Base-by-base conservation (phyloP, 2,888 invertebrate species). In the Schizaphis graminum region DNA sequence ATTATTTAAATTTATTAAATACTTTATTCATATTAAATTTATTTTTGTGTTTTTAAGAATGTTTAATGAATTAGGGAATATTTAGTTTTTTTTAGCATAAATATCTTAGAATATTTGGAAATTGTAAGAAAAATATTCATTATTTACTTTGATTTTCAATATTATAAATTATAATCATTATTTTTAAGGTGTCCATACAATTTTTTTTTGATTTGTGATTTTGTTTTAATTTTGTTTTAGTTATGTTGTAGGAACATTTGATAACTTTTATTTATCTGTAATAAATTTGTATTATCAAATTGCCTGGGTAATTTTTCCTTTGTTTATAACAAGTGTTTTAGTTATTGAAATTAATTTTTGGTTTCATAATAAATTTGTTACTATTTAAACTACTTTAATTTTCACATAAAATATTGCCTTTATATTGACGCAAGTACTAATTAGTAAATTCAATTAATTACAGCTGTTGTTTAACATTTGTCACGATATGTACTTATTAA, bases 401-500 rank as follows among this genome's bases (percentile, higher is more conserved):
- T 47, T 7, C 7, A 35, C 26, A 3, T 86, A 35, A 86, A 91
- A 91, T 85, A 91, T 87, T 56, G 28, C 41, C 89, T 67, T 35
- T 91, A 21, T 56, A 86, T 86, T 86, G n/a, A 86, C n/a, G 5
- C n/a, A 28, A 77, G 21, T 53, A 67, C 24, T 24, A 92, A 88
- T 53, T 77, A 89, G 13, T 77, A 77, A 77, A 89, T 88, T n/a
- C 3, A 89, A 49, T 44, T 44, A 41, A n/a, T 24, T 56, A 89
- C 88, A 93, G n/a, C 89, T 93, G 92, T 88, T 67, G 44, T 86
- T 57, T 21, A 91, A 94, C 53, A 94, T 41, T 26, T 88, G 88
- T 88, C 93, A 84, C 28, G 41, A 53, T 67, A 49, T 92, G 26
- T 87, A 41, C 28, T 91, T 53, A 88, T 88, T 3, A 49, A 86